These are phyloP conservation scores for Archaeoteleia sp. DNA, from an alignment of 2,888 invertebrate genomes.

Conservation along the genomic window DNA sequence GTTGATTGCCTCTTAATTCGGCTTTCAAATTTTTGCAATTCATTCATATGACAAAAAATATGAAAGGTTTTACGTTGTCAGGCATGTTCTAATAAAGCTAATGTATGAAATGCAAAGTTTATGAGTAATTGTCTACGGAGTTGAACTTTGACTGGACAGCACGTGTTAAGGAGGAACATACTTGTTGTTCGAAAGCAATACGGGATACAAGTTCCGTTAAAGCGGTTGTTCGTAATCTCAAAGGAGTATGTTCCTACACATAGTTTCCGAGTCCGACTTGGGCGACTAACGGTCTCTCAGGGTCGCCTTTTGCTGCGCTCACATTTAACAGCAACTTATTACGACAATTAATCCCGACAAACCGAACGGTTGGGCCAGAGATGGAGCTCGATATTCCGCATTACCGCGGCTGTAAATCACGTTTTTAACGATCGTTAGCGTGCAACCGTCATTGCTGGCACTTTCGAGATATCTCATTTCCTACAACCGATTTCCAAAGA, in stretches of 20 bases:
- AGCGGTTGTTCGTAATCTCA: slow-evolving; percentile 48
- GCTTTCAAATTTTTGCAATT: too few relatives aligned
- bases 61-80: slow-evolving; percentile 18
- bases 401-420: slow-evolving; percentile 27
- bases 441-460: slow-evolving; percentile 1
- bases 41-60: too few relatives aligned
- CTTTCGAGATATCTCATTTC: slow-evolving; percentile 9
- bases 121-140: slow-evolving; percentile 48
- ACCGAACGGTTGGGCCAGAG: slow-evolving; percentile 19
- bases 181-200: slow-evolving; percentile 46
- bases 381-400: slow-evolving; percentile 41
- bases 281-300: slow-evolving; percentile 43
- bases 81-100: slow-evolving; percentile 18
- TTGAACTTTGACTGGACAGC: slow-evolving; percentile 50
- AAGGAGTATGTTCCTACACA: slow-evolving; percentile 35
- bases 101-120: slow-evolving; percentile 30
- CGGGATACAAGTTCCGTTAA: slow-evolving; percentile 53
- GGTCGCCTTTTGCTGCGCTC: slow-evolving; percentile 25
- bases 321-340: slow-evolving; percentile 42
- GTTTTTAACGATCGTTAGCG: slow-evolving; percentile 26
- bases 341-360: slow-evolving; percentile 50
- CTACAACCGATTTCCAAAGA: slow-evolving; percentile 17
- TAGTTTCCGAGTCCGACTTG: slow-evolving; percentile 31
- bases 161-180: slow-evolving; percentile 43
- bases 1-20: too few relatives aligned